phyloP scores from a whole-genome alignment of 2,888 invertebrate genomes.

The Lepidochrysops patricia region DNA sequence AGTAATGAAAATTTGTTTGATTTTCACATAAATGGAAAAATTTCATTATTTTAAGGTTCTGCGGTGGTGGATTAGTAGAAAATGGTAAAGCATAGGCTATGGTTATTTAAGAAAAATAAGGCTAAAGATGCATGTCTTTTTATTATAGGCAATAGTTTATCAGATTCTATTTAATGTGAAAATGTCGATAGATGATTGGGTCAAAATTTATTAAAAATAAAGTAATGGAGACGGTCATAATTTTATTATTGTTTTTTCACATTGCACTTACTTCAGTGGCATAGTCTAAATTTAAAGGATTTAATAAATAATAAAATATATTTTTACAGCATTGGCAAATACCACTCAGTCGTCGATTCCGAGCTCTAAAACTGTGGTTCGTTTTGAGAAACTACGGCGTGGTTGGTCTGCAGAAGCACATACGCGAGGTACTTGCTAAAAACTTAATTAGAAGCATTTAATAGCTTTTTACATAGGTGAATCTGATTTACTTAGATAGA shows the following conservation, averaged over 20 bases:
- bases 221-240: neutral
- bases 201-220: neutral
- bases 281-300: neutral
- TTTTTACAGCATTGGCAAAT: constrained; percentile 95
- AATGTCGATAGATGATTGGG: neutral
- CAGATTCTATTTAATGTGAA: too few relatives aligned
- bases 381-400: constrained; percentile 95
- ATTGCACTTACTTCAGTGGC: neutral
- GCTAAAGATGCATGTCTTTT: too few relatives aligned
- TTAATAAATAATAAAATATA: neutral
- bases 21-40: neutral
- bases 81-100: neutral
- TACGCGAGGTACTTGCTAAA: constrained; percentile 84
- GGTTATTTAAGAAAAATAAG: neutral
- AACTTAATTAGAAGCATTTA: neutral
- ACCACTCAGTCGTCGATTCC: constrained; percentile 92
- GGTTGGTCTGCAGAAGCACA: constrained; percentile 92
- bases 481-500: too few relatives aligned
- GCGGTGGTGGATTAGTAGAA: neutral
- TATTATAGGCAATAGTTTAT: too few relatives aligned
- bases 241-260: neutral
- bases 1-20: neutral
- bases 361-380: constrained; percentile 96
- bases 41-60: neutral
- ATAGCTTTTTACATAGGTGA: neutral